A percentile compares a stretch with the other conserved stretches of the same genome.
These are phyloP conservation scores for Polydesmus complanatus DNA, from an alignment of 2,888 invertebrate genomes.

Conservation along the genomic window DNA sequence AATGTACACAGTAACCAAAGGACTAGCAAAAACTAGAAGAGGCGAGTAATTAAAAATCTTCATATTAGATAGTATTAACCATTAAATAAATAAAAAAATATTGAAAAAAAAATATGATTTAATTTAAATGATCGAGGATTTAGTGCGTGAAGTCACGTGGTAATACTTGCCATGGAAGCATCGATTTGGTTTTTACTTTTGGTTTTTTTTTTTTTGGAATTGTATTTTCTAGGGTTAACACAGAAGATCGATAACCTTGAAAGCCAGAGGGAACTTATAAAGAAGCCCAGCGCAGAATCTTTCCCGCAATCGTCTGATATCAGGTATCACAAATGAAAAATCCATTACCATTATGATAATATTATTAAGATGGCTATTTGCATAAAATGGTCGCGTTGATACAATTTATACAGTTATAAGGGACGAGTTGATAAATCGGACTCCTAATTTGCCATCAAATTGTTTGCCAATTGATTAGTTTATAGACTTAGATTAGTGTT, in stretches of 20 bases:
- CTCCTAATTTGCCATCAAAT: neutral
- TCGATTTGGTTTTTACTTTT: neutral
- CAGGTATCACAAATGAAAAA: too few relatives aligned
- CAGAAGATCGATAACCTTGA: conserved; percentile 69
- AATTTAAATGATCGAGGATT: neutral
- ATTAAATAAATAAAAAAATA: neutral
- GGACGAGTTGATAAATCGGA: neutral
- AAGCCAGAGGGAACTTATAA: conserved; percentile 24
- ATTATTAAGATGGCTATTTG: too few relatives aligned
- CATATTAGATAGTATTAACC: conserved; percentile 4
- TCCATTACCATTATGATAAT: too few relatives aligned
- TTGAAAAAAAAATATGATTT: neutral
- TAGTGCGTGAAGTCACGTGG: neutral
- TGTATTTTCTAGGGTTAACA: conserved; percentile 56
- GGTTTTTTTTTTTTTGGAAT: conserved; percentile 13
- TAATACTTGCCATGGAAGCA: neutral
- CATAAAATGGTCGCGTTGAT: neutral
- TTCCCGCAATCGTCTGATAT: too few relatives aligned
- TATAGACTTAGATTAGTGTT: conserved; percentile 2
- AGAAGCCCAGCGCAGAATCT: neutral
- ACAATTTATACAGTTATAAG: neutral
- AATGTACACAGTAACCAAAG: neutral
- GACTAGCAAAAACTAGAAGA: neutral
- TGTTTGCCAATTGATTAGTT: neutral
- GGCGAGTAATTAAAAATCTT: too few relatives aligned